Evolutionary conservation across 2,113 vertebrate genomes (phyloP).

Genomic region (Tragelaphus strepsiceros): DNA sequence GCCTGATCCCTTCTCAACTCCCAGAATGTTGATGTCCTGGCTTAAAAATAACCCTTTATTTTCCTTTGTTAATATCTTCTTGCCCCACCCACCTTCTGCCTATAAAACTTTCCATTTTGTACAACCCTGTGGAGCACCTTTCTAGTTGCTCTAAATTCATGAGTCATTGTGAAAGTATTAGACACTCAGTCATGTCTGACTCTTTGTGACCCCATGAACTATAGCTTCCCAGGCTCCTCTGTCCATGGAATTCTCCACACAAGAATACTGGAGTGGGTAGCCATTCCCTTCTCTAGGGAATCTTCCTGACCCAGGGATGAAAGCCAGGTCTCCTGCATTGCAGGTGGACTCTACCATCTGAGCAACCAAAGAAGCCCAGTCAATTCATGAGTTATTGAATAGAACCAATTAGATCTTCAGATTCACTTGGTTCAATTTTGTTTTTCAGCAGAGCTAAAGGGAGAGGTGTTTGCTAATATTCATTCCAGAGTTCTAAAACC

Average conservation of each 20-base stretch:
- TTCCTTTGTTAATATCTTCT: not conserved
- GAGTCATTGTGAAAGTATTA: not conserved
- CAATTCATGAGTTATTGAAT: not conserved
- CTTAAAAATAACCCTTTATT: not conserved
- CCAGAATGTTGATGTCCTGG: not conserved
- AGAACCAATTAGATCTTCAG: not conserved
- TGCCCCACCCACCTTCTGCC: not conserved
- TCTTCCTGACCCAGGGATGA: not conserved
- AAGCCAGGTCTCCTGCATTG: not conserved
- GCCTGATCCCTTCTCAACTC: not conserved
- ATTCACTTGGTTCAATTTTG: not conserved
- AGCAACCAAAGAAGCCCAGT: not conserved
- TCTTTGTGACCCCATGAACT: not conserved
- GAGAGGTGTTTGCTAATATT: not conserved
- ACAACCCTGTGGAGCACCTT: not conserved
- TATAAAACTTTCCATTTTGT: not conserved
- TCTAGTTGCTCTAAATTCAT: not conserved
- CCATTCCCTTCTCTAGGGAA: not conserved
- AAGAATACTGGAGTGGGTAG: not conserved
- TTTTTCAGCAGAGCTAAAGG: not conserved
- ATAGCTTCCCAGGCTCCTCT: not conserved
- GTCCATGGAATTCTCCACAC: not conserved
- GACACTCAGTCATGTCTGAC: accelerated
- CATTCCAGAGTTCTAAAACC: not conserved
- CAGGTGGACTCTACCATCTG: not conserved